phyloP scores from a whole-genome alignment of 2,888 invertebrate genomes.

The Spialia ferax region DNA sequence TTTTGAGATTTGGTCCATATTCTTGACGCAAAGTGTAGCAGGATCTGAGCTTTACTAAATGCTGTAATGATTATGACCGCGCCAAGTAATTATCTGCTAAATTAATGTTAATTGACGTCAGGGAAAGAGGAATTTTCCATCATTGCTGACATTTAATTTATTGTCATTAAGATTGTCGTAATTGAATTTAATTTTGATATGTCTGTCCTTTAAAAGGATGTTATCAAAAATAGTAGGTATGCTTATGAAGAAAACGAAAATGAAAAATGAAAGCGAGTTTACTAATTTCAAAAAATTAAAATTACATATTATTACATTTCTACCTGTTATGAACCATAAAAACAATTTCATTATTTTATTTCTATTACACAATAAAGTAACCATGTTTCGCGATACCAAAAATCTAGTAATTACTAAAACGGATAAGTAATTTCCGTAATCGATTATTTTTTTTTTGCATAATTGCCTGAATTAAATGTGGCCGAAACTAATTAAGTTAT shows the following conservation, averaged over 20 bases:
- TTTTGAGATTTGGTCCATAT: neutral
- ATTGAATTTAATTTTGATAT: neutral
- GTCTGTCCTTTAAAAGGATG: neutral
- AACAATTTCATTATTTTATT: neutral
- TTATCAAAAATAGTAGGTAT: neutral
- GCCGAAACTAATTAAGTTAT: slow-evolving; percentile 11
- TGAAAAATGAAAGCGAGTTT: no score
- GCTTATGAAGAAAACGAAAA: no score
- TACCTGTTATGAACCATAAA: neutral
- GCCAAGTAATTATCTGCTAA: slow-evolving; percentile 1
- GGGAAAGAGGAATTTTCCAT: neutral
- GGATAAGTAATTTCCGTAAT: slow-evolving; percentile 18
- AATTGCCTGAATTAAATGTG: slow-evolving; percentile 6
- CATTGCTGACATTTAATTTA: slow-evolving; percentile 1
- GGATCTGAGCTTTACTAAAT: neutral
- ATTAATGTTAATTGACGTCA: neutral
- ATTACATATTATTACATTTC: neutral
- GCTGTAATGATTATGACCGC: neutral
- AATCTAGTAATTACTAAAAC: neutral
- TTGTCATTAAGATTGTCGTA: neutral
- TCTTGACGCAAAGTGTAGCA: neutral
- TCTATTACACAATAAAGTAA: neutral
- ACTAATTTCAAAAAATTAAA: no score
- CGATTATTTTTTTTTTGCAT: slow-evolving; percentile 8
- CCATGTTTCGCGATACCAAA: neutral